A percentile compares a stretch with the other conserved stretches of the same genome.
Evolutionary conservation across 2,797 vertebrate genomes (phyloP).

Genomic region (Malacoraja senta): DNA sequence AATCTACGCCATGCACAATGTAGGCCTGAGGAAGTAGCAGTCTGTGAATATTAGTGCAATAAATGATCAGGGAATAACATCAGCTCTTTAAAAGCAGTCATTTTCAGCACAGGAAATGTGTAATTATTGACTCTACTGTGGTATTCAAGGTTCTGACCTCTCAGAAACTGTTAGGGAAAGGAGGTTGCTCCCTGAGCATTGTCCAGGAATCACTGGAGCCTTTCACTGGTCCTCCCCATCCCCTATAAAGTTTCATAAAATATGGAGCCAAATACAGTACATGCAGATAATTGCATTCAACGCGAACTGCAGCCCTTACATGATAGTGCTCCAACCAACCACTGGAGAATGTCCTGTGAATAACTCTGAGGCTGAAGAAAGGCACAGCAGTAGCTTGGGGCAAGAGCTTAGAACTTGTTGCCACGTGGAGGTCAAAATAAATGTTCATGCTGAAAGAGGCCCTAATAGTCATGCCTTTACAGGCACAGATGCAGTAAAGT

Average conservation of each 20-base stretch:
- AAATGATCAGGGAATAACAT: background rate
- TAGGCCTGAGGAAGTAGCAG: background rate
- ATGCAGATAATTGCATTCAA: background rate
- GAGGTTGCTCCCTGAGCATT: background rate
- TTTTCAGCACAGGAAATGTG: background rate
- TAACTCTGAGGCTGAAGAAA: background rate
- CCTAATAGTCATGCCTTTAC: background rate
- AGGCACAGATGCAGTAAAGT: background rate
- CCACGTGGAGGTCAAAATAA: background rate
- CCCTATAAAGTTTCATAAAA: background rate
- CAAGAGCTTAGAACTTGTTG: background rate
- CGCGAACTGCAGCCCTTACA: background rate
- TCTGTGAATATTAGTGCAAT: background rate
- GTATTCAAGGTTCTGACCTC: background rate
- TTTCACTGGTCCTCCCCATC: too few relatives aligned
- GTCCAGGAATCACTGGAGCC: background rate
- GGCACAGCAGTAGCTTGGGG: background rate
- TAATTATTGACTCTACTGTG: background rate
- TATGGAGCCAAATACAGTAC: background rate
- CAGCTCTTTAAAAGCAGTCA: background rate
- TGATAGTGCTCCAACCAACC: background rate
- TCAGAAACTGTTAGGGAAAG: background rate
- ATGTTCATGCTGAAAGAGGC: background rate
- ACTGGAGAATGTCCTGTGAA: background rate
- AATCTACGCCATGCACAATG: background rate